These are phyloP conservation scores for Callionymus lyra DNA, from an alignment of 2,113 vertebrate genomes.

Conservation along the genomic window DNA sequence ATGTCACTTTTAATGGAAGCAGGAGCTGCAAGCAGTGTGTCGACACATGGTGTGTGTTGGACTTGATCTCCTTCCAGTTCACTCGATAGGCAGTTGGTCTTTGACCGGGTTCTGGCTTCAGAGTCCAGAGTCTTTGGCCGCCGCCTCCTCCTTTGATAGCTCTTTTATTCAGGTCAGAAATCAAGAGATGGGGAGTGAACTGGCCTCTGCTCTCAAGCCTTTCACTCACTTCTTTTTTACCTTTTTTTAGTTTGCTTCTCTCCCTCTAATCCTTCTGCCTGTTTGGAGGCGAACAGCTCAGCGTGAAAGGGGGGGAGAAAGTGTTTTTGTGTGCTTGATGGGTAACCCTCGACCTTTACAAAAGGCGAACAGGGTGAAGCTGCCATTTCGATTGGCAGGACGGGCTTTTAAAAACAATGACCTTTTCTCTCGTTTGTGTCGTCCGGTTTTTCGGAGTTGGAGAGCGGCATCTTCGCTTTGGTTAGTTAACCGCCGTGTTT, in stretches of 20 bases:
- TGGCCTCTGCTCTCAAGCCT: constrained; percentile 52
- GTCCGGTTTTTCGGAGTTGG: constrained; percentile 33
- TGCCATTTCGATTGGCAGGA: constrained; percentile 47
- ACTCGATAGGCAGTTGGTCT: too few relatives aligned
- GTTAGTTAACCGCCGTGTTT: constrained; percentile 29
- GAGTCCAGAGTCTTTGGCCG: constrained; percentile 7
- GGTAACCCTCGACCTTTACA: constrained; percentile 58
- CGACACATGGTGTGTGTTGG: too few relatives aligned
- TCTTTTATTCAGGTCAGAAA: constrained; percentile 48
- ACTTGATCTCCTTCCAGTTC: too few relatives aligned
- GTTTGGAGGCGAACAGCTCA: constrained; percentile 59
- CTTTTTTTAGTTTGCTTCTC: constrained; percentile 50
- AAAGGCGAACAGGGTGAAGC: constrained; percentile 59
- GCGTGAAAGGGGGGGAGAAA: constrained; percentile 53
- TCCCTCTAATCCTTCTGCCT: constrained; percentile 59
- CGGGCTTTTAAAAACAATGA: constrained; percentile 48
- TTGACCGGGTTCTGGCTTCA: too few relatives aligned
- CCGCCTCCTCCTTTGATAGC: constrained; percentile 41
- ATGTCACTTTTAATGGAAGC: too few relatives aligned
- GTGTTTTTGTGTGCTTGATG: constrained; percentile 60
- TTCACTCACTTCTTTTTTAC: constrained; percentile 51
- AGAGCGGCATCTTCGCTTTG: constrained; percentile 22
- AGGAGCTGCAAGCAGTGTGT: too few relatives aligned
- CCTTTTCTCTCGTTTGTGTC: constrained; percentile 53
- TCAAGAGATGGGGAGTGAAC: constrained; percentile 27